Evolutionary conservation across 2,888 invertebrate species (phyloP), one percentile per base, ranked within the genome.

Genomic region (Drosophila picticornis): DNA sequence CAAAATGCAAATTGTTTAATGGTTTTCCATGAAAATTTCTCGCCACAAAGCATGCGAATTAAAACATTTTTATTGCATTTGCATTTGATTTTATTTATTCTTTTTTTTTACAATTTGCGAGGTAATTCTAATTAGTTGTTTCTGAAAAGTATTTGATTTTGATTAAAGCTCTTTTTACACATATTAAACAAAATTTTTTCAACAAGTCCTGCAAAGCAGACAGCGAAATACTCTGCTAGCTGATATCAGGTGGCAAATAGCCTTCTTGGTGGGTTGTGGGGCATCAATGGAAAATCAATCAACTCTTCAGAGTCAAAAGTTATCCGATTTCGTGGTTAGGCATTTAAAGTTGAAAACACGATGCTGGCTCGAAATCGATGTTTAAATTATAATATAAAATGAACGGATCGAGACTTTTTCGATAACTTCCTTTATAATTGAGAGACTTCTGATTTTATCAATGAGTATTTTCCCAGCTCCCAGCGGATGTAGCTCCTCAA

Each of bases 21-120:
- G 31, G 43, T 38, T 59, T 65, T 77, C 6, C 19, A 62, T 32
- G 38, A 27, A 27, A 50, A 59, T 55, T 32, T 4, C 29, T n/a
- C 40, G 25, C 62, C 75, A 38, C 60, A 73, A 57, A 56, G 16
- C 46, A 31, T 27, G 13, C 7, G 16, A 48, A 57, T 53, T 48
- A 43, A 36, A 38, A 43, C 19, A 40, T 22, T 36, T 43, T 46
- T 57, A 52, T 43, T 46, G 43, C 10, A 43, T 16, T 43, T 27
- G 25, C 27, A 10, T 19, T 50, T 27, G 1, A 31, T 13, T 38
- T 36, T 27, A 19, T 10, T n/a, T 1, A 19, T 10, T n/a, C 0
- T 31, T 5, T 51, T 22, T 22, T 32, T 25, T 43, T 32, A 9
- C 7, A 29, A 38, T 27, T 7, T 27, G 11, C 36, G 19, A 5